Percentiles rank a stretch among this genome's conserved stretches.
Conservation (phyloP, 2,888 invertebrate species). For the Arge pagana region DNA sequence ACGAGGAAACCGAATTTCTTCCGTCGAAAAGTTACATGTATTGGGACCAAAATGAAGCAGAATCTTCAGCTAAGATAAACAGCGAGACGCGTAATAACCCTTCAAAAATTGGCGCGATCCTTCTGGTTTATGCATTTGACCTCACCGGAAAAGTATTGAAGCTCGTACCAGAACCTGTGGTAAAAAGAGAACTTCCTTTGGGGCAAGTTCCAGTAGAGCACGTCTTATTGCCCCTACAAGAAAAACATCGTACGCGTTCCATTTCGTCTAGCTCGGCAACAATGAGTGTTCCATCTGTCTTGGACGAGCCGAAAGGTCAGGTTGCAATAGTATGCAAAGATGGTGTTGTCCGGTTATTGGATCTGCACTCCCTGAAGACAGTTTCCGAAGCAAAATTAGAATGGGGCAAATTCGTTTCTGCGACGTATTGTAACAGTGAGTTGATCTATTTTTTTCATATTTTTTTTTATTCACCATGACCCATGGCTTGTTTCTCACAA, state of each 20-base stretch:
- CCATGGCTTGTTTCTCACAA: constrained; percentile 2
- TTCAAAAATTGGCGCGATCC: constrained; percentile 52
- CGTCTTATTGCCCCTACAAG: constrained; percentile 67
- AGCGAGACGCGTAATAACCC: constrained; percentile 57
- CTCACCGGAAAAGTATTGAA: constrained; percentile 61
- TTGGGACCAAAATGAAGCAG: constrained; percentile 65
- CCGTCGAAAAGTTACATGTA: constrained; percentile 60
- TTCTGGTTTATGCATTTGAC: constrained; percentile 65
- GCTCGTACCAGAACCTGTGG: constrained; percentile 66
- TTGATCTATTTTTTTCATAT: constrained; percentile 30
- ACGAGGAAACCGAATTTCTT: constrained; percentile 52
- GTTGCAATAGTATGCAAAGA: constrained; percentile 76
- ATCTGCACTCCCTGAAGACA: constrained; percentile 71
- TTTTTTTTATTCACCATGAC: background rate
- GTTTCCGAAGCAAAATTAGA: constrained; percentile 72
- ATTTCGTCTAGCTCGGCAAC: constrained; percentile 25
- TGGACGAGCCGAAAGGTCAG: constrained; percentile 58
- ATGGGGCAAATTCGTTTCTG: constrained; percentile 76
- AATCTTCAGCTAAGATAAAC: constrained; percentile 63
- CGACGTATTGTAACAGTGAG: constrained; percentile 83
- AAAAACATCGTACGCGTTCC: constrained; percentile 34
- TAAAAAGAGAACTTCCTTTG: constrained; percentile 65
- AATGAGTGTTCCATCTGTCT: constrained; percentile 24
- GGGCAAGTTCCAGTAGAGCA: constrained; percentile 73
- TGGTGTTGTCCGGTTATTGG: constrained; percentile 75